A percentile compares a stretch with the other conserved stretches of the same genome.
Evolutionary conservation across 2,797 vertebrate genomes (phyloP).

Genomic region (Atherinosoma microstoma): DNA sequence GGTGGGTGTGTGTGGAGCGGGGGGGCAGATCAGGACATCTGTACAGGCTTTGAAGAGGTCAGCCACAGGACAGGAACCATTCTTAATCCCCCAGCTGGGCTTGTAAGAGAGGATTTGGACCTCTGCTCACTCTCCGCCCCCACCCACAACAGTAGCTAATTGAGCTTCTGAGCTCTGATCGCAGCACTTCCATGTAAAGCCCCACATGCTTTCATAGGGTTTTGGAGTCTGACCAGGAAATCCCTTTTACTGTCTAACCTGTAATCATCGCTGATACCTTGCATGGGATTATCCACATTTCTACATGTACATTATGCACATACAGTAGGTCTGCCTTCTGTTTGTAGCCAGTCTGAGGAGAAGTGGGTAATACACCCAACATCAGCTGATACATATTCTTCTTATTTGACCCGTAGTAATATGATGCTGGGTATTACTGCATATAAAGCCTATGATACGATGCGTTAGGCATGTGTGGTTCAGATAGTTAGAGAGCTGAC

Average conservation of each 20-base stretch:
- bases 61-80: constrained; percentile 82
- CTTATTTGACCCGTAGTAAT: background rate
- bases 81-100: constrained; percentile 83
- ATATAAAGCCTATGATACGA: background rate
- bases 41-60: constrained; percentile 82
- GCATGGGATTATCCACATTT: constrained; percentile 33
- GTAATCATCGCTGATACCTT: constrained; percentile 26
- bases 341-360: background rate
- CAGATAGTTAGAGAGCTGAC: too few species aligned
- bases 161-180: constrained; percentile 69
- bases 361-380: too few species aligned
- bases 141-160: constrained; percentile 77
- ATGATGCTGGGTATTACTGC: background rate
- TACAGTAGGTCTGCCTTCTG: background rate
- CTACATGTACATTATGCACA: background rate
- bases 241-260: constrained; percentile 57
- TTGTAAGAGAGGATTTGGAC: constrained; percentile 76
- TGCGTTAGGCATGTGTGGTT: too few species aligned
- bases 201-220: constrained; percentile 58
- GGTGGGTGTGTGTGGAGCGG: constrained; percentile 33
- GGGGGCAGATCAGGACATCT: constrained; percentile 79
- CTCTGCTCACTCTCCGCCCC: constrained; percentile 46
- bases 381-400: background rate
- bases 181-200: constrained; percentile 64
- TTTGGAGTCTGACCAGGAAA: constrained; percentile 63